phyloP scores from a whole-genome alignment of 2,888 invertebrate genomes.

The Troides oblongomaculatus region DNA sequence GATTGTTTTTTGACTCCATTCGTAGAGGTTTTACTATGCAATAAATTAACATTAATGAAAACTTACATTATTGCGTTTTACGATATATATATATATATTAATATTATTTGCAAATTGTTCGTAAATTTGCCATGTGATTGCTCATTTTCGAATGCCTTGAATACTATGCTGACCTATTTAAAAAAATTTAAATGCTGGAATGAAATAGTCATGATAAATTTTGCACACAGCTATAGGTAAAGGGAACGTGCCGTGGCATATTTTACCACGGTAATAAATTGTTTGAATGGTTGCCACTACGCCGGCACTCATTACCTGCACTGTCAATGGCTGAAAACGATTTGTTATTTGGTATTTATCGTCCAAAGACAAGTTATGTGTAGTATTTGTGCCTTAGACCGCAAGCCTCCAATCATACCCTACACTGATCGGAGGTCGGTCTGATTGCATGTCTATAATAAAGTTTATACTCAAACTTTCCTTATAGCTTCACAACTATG shows the following conservation, averaged over 20 bases:
- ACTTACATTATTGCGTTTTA: too few relatives aligned
- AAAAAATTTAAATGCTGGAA: not conserved
- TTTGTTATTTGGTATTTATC: conserved; percentile 53
- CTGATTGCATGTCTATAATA: conserved; percentile 11
- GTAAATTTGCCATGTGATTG: too few relatives aligned
- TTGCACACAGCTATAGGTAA: conserved; percentile 19
- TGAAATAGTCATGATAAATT: conserved; percentile 17
- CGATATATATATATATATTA: too few relatives aligned
- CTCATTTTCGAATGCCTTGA: too few relatives aligned
- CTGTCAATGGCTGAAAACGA: conserved; percentile 51
- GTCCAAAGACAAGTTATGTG: conserved; percentile 58
- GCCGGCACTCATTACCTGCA: conserved; percentile 48
- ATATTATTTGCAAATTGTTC: too few relatives aligned
- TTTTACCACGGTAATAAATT: conserved; percentile 48
- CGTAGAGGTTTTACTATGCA: too few relatives aligned
- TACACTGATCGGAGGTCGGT: conserved; percentile 9
- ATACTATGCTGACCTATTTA: not conserved
- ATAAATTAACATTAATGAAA: too few relatives aligned
- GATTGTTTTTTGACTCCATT: too few relatives aligned
- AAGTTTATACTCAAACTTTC: not conserved
- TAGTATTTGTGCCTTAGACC: conserved; percentile 50
- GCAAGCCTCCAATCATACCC: conserved; percentile 33
- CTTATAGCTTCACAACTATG: not conserved
- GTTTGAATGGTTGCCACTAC: conserved; percentile 46
- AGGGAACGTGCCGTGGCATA: conserved; percentile 28